Evolutionary conservation across 1,140 invertebrate genomes (phyloP).

Genomic region (Caerostris extrusa): DNA sequence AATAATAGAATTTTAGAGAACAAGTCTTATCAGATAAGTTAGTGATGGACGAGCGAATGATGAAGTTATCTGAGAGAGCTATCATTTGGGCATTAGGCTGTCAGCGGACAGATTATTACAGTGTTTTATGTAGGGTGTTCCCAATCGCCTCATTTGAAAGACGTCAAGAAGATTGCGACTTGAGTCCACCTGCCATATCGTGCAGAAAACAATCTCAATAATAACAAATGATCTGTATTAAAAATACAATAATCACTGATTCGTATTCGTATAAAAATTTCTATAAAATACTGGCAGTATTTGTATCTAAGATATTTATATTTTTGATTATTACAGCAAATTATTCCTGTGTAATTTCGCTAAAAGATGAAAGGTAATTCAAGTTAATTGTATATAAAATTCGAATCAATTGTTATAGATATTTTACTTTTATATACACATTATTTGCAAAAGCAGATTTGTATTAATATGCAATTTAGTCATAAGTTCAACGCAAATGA

Average conservation of each 20-base stretch:
- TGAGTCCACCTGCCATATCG: background rate
- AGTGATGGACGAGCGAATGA: slow-evolving; percentile 39
- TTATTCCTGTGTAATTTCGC: too few relatives aligned
- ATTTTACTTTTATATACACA: too few relatives aligned
- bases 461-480: too few relatives aligned
- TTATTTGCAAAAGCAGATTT: too few relatives aligned
- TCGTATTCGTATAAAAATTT: too few relatives aligned
- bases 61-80: slow-evolving; percentile 55
- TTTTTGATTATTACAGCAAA: too few relatives aligned
- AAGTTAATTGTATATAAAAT: too few relatives aligned
- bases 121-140: slow-evolving; percentile 45
- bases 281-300: too few relatives aligned
- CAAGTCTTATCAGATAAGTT: slow-evolving; percentile 47
- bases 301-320: too few relatives aligned
- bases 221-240: background rate
- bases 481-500: too few relatives aligned
- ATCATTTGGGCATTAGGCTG: slow-evolving; percentile 32
- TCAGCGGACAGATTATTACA: slow-evolving; percentile 25
- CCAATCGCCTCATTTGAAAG: background rate
- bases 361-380: too few relatives aligned
- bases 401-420: too few relatives aligned
- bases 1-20: slow-evolving; percentile 63
- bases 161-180: background rate
- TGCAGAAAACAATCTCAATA: background rate
- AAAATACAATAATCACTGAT: background rate